phyloP scores from a whole-genome alignment of 2,113 vertebrate genomes.

The Aplodontia rufa region DNA sequence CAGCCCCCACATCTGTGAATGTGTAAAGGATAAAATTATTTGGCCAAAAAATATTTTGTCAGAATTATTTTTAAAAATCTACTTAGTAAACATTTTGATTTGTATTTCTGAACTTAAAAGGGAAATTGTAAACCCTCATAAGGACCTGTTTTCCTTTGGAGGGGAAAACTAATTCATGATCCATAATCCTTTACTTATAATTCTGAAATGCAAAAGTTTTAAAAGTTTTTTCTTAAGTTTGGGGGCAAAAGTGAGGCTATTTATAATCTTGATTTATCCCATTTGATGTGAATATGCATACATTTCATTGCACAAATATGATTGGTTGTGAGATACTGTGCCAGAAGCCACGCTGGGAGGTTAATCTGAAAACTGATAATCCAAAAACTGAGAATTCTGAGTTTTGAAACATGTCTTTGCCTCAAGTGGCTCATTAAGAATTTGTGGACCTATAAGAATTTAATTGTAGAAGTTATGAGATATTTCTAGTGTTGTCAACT shows the following conservation, averaged over 20 bases:
- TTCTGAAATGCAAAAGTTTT: conserved; percentile 34
- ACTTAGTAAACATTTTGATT: conserved; percentile 2
- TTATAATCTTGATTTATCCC: neutral
- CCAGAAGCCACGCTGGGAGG: neutral
- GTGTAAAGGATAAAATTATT: conserved; percentile 30
- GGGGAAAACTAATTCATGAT: neutral
- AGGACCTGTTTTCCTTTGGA: conserved; percentile 37
- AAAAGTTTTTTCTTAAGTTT: neutral
- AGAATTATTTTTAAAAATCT: conserved; percentile 17
- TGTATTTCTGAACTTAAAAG: conserved; percentile 52
- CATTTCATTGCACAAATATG: neutral
- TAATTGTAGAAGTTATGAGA: neutral
- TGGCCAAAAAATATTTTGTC: neutral
- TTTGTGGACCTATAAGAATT: neutral
- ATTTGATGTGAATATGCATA: neutral
- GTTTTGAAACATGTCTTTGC: neutral
- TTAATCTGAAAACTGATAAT: conserved; percentile 22
- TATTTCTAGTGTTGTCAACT: neutral
- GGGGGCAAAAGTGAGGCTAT: neutral
- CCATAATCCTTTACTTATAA: neutral
- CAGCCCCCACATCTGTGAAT: neutral
- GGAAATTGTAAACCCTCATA: neutral
- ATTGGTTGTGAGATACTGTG: neutral
- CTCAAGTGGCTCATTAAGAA: neutral
- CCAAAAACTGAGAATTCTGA: conserved; percentile 28